These are phyloP conservation scores for Mungos mungo DNA, from an alignment of 2,113 vertebrate species.

Conservation along the genomic window DNA sequence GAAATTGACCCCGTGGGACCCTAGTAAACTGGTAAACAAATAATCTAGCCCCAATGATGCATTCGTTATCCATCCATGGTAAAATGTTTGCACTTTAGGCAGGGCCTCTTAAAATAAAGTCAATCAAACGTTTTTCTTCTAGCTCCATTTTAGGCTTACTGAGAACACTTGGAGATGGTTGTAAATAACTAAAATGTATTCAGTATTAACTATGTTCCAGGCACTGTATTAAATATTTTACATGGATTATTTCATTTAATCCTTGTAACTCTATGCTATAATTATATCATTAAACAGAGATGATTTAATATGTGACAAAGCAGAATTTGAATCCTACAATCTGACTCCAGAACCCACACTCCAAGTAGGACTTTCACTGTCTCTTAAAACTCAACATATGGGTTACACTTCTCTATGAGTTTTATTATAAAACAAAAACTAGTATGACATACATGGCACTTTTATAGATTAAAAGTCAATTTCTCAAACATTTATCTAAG, in stretches of 20 bases:
- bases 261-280: not conserved
- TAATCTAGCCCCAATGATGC: not conserved
- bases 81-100: slow-evolving; percentile 50
- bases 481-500: not conserved
- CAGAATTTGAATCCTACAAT: not conserved
- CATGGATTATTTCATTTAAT: not conserved
- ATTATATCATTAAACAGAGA: not conserved
- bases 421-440: slow-evolving; percentile 24
- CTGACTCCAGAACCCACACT: not conserved
- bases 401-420: not conserved
- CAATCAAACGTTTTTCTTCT: not conserved
- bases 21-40: not conserved
- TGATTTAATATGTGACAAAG: not conserved
- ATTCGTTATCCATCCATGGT: not conserved
- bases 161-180: not conserved
- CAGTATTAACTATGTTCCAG: not conserved
- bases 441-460: not conserved
- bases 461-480: not conserved
- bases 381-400: not conserved
- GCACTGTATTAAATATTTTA: not conserved
- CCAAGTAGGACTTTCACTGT: not conserved
- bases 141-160: not conserved
- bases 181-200: slow-evolving; percentile 23
- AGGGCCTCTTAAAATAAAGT: not conserved
- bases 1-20: not conserved